Percentiles rank a stretch among this genome's conserved stretches.
phyloP scores from a whole-genome alignment of 2,797 vertebrate genomes.

The Mareca penelope region DNA sequence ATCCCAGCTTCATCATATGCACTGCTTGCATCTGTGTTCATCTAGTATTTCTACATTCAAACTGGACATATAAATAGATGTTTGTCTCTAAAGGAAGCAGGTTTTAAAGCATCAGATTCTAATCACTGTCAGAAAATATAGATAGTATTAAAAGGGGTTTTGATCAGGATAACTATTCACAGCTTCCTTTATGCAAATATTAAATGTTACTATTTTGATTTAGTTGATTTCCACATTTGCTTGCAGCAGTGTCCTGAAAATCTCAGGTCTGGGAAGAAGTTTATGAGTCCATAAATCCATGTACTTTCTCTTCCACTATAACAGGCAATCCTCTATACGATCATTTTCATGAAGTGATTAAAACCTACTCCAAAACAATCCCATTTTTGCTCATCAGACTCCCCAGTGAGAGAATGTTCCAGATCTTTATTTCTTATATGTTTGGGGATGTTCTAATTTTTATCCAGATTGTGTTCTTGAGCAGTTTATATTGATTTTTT shows the following conservation, averaged over 20 bases:
- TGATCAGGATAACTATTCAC: background rate
- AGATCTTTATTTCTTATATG: background rate
- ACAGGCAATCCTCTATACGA: background rate
- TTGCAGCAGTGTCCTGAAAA: background rate
- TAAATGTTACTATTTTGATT: background rate
- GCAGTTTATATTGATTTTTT: constrained; percentile 1
- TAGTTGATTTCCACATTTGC: background rate
- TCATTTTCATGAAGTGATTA: background rate
- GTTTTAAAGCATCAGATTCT: background rate
- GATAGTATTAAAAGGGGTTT: background rate
- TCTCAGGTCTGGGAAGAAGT: background rate
- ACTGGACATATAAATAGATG: background rate
- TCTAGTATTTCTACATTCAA: background rate
- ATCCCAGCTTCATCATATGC: background rate
- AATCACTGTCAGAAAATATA: background rate
- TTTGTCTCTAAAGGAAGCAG: constrained; percentile 20
- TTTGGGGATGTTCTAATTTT: constrained; percentile 1
- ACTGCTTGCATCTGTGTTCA: background rate
- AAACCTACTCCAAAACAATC: background rate
- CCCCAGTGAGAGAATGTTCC: background rate
- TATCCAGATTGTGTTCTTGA: background rate
- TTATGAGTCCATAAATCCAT: background rate
- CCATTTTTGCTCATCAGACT: background rate
- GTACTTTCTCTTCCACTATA: background rate
- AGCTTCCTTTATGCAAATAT: background rate